Evolutionary conservation across 2,113 vertebrate genomes (phyloP).

Genomic region (Epinephelus lanceolatus): DNA sequence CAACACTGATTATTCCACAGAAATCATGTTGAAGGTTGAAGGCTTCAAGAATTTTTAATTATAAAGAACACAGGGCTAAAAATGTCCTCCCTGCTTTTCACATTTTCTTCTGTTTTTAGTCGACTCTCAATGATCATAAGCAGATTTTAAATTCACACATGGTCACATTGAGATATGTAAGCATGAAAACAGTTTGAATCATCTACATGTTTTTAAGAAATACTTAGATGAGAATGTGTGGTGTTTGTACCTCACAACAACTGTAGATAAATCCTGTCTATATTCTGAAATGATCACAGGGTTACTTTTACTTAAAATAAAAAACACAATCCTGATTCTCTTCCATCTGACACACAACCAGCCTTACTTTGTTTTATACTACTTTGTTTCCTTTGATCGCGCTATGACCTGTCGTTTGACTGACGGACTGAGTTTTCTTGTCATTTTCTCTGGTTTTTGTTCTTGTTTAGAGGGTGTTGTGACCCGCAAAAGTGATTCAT

Average conservation of each 20-base stretch:
- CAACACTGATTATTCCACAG: conserved; percentile 19
- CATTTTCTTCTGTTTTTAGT: background rate
- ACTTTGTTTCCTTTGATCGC: background rate
- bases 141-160: background rate
- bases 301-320: background rate
- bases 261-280: background rate
- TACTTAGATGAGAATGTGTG: background rate
- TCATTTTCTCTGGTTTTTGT: conserved; percentile 9
- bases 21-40: background rate
- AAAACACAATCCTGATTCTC: background rate
- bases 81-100: background rate
- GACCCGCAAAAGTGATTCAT: conserved; percentile 29
- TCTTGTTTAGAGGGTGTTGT: conserved; percentile 5
- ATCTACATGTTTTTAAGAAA: background rate
- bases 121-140: background rate
- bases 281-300: background rate
- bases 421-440: conserved; percentile 8
- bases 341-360: background rate
- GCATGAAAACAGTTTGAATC: background rate
- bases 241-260: background rate
- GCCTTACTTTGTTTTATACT: background rate
- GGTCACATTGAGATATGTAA: background rate
- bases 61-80: background rate
- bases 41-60: background rate
- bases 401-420: conserved; percentile 3